Base-by-base conservation (phyloP, 2,888 invertebrate species). In the Saturnia japonica region DNA sequence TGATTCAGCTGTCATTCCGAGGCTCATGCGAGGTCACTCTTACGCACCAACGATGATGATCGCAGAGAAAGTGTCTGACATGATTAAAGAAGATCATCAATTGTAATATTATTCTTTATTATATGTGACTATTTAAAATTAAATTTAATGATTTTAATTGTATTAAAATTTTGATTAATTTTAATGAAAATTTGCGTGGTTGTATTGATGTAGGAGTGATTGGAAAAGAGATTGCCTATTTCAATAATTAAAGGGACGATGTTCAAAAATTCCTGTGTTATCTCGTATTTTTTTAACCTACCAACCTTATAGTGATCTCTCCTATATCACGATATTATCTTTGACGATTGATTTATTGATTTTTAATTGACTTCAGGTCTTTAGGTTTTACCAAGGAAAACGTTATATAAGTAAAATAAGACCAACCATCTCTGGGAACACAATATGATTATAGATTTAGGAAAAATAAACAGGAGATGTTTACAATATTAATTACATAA, bases 41-140 rank as follows among this genome's bases (percentile, higher is more conserved):
- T 74, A 75, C 51, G 79, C 77, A 12, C 74, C 75, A 16, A 72
- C 73, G 25, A 74, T 76, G 28, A 76, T 79, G 76, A 74, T 79
- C 16, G 79, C 74, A 28, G 79, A 79, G 69, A 75, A 73, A 71
- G 74, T 72, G 2, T 72, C 77, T 0, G 79, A 79, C 70, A 60
- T 76, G 16, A 77, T 79, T 28, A 78, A 77, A 28, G 45, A 62
- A 69, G 68, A 72, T 25, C 70, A 76, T 68, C 25, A 25, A 28
- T 25, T 57, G 14, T 57, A 57, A 57, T 57, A 57, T 25, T 25
- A 12, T 28, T 57, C 6, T 25, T 25, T 25, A 4, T 25, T 7
- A 12, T 19, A 1, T 54, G n/a, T n/a, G 19, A 57, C 25, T 14
- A 57, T 57, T 25, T 25, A 57, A 11, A 51, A 54, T n/a, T 54